These are phyloP conservation scores for Adrianichthys oophorus DNA, from an alignment of 2,797 vertebrate genomes.

Conservation along the genomic window DNA sequence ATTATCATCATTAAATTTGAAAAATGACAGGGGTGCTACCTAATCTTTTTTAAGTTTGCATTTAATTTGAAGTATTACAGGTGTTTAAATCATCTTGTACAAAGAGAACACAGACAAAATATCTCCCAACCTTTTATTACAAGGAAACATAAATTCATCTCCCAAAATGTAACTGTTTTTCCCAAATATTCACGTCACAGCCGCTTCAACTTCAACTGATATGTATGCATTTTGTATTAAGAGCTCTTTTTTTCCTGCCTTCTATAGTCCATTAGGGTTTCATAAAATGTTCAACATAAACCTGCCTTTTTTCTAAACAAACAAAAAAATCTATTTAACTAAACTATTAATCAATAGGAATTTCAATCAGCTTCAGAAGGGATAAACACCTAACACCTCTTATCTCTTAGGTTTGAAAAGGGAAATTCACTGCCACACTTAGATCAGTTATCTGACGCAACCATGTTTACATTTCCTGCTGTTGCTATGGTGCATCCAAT, in stretches of 20 bases:
- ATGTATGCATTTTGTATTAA: conserved; percentile 6
- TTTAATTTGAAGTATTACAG: too few relatives aligned
- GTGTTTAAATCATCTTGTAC: neutral
- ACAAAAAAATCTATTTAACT: too few relatives aligned
- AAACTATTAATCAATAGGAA: too few relatives aligned
- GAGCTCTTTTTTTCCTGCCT: neutral
- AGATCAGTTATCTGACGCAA: neutral
- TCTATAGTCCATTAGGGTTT: neutral
- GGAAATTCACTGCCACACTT: too few relatives aligned
- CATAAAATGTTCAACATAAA: too few relatives aligned
- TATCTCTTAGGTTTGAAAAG: too few relatives aligned
- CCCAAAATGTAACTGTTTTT: conserved; percentile 47
- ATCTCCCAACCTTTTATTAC: conserved; percentile 39
- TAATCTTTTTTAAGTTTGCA: too few relatives aligned
- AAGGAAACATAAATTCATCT: conserved; percentile 22
- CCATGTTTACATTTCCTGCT: neutral
- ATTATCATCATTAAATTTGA: too few relatives aligned
- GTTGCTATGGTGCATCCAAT: neutral
- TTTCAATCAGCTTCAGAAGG: too few relatives aligned
- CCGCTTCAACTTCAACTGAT: conserved; percentile 10
- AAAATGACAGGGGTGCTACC: too few relatives aligned
- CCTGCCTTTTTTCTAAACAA: too few relatives aligned
- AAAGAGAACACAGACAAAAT: conserved; percentile 8
- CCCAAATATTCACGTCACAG: conserved; percentile 5
- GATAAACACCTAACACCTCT: too few relatives aligned